These are phyloP conservation scores for Andricus grossulariae DNA, from an alignment of 1,140 invertebrate species.

Conservation along the genomic window DNA sequence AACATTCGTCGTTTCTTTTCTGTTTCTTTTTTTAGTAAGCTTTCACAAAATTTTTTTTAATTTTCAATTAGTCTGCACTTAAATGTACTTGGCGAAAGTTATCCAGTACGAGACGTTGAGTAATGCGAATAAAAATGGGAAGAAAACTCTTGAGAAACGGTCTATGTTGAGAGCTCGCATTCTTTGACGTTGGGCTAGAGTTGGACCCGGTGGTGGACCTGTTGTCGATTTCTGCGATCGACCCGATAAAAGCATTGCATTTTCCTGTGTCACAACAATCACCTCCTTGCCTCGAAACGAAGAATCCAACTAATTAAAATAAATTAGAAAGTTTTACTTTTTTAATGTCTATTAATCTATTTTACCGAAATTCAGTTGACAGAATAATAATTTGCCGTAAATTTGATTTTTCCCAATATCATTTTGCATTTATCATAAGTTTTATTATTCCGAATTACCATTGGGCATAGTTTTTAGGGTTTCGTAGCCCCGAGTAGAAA, in stretches of 20 bases:
- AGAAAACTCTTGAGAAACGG: conserved; percentile 89
- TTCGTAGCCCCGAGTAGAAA: too few species aligned
- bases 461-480: too few species aligned
- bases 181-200: conserved; percentile 81
- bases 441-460: too few species aligned
- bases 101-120: conserved; percentile 93
- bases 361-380: too few species aligned
- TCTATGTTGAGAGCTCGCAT: conserved; percentile 91
- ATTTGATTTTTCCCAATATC: too few species aligned
- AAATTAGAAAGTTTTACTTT: too few species aligned
- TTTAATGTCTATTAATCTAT: too few species aligned
- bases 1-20: too few species aligned
- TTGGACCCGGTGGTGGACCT: conserved; percentile 71
- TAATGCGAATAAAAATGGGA: conserved; percentile 89
- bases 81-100: conserved; percentile 90
- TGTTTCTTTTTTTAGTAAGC: not conserved
- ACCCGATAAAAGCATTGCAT: conserved; percentile 75
- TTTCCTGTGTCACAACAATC: conserved; percentile 74
- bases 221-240: conserved; percentile 72
- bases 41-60: conserved; percentile 13
- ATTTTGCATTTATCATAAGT: too few species aligned
- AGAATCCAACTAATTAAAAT: not conserved
- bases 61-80: conserved; percentile 57
- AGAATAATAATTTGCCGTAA: too few species aligned
- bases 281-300: conserved; percentile 55